Base-by-base conservation (phyloP, 2,888 invertebrate species). In the Seira sanloemensis region DNA sequence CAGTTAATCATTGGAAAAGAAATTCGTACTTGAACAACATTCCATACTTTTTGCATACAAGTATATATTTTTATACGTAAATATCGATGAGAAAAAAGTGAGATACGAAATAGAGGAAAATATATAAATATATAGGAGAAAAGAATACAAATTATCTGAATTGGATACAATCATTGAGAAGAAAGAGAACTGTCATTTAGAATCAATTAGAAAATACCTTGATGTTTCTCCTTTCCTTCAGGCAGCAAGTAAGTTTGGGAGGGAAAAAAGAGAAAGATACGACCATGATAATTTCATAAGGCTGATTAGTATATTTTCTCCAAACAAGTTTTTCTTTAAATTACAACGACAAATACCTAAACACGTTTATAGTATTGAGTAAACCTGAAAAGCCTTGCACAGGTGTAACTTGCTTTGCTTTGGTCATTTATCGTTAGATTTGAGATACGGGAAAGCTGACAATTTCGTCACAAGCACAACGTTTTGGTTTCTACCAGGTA, bases 221-320 rank as follows among this genome's bases (percentile, higher is more conserved):
- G 84, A 85, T 80, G 84, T 85, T 85, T 80, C 84, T 85, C 80
- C 84, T 85, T 85, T 85, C 84, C 84, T 85, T 80, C 76, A 85
- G 80, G 84, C 84, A 80, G 84, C 84, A 80, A 85, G 84, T 85
- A 77, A 85, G 84, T 76, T 85, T 85, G 77, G 27, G 73, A 68
- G 58, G 73, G 78, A 66, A 80, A 85, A 85, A 85, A 80, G 75
- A 77, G 73, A 80, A 84, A 85, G 77, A 85, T 80, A 80, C 80
- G 84, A 68, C 71, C 80, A 85, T 84, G 84, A 84, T 85, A 85
- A 84, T 78, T 62, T 62, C n/a, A 12, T 50, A 18, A 50, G 12
- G 50, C 4, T 62, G 23, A 23, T 62, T 62, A 62, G 7, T 62
- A 62, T 37, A 21, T 62, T 62, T 62, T 23, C 21, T 37, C 12